A percentile compares a stretch with the other conserved stretches of the same genome.
These are phyloP conservation scores for Zootoca vivipara DNA, from an alignment of 2,113 vertebrate species.

Conservation along the genomic window DNA sequence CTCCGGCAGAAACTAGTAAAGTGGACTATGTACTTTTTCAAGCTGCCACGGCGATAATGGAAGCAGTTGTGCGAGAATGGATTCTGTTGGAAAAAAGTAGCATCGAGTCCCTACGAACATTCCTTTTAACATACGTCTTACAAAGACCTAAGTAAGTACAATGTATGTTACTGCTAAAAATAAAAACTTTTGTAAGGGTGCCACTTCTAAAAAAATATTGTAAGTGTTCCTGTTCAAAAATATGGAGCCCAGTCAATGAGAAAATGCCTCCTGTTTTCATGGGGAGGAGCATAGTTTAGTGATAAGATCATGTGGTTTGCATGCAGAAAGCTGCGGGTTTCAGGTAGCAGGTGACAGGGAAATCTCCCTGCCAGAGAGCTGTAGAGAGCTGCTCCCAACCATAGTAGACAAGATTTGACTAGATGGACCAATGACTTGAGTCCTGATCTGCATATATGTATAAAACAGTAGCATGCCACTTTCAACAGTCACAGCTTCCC, in stretches of 20 bases:
- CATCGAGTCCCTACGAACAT: conserved; percentile 95
- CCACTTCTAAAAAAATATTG: background rate
- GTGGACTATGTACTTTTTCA: conserved; percentile 99
- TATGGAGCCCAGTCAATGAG: background rate
- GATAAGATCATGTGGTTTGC: background rate
- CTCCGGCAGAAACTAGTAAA: conserved; percentile 93
- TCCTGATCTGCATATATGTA: too few species aligned
- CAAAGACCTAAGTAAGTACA: conserved; percentile 95
- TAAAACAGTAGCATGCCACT: too few species aligned
- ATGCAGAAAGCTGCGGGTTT: background rate
- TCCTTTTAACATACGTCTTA: conserved; percentile 98
- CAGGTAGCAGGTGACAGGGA: background rate
- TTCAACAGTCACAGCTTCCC: too few species aligned
- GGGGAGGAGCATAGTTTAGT: background rate
- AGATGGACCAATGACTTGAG: background rate
- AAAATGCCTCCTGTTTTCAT: background rate
- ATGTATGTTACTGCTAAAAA: background rate
- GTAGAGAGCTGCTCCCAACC: background rate
- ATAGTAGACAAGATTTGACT: background rate
- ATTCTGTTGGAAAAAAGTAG: conserved; percentile 95
- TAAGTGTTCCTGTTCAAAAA: background rate
- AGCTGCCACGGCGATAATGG: conserved; percentile 98
- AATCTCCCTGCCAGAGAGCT: background rate
- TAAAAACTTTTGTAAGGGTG: background rate
- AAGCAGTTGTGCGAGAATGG: conserved; percentile 98